Evolutionary conservation across 1,140 invertebrate species (phyloP).

Genomic region (Trichonephila inaurata): DNA sequence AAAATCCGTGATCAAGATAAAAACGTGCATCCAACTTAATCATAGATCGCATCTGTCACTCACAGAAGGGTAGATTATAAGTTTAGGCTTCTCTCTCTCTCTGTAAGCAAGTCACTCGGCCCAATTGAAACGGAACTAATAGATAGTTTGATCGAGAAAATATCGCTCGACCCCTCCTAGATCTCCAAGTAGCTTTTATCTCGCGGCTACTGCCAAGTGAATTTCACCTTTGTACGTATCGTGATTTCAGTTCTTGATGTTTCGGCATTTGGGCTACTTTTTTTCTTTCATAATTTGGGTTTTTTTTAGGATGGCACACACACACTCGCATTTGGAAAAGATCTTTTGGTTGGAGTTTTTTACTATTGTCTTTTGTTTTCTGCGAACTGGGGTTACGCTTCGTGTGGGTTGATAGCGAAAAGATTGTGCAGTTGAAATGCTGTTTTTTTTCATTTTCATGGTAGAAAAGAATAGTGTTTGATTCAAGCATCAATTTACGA

Average conservation of each 20-base stretch:
- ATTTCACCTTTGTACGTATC: background rate
- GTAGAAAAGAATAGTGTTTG: no score
- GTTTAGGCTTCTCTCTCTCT: no score
- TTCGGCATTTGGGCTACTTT: background rate
- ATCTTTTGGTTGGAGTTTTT: background rate
- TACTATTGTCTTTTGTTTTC: background rate
- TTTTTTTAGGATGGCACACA: no score
- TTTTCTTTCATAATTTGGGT: no score
- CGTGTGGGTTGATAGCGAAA: background rate
- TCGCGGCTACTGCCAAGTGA: background rate
- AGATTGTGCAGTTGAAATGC: no score
- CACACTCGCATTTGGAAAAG: no score
- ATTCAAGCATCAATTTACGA: no score
- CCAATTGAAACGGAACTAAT: conserved; percentile 54
- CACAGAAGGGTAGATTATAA: conserved; percentile 19
- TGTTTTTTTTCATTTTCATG: no score
- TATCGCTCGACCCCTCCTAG: background rate
- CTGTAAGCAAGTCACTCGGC: background rate
- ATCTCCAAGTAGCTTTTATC: background rate
- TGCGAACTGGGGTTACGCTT: background rate
- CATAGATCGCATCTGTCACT: background rate
- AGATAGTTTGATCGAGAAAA: conserved; percentile 22
- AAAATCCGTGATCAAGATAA: conserved; percentile 34
- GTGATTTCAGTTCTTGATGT: background rate
- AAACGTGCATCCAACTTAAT: conserved; percentile 7